Percentiles rank a stretch among this genome's conserved stretches.
Conservation (phyloP, 2,113 vertebrate genomes). For the Grus americana region DNA sequence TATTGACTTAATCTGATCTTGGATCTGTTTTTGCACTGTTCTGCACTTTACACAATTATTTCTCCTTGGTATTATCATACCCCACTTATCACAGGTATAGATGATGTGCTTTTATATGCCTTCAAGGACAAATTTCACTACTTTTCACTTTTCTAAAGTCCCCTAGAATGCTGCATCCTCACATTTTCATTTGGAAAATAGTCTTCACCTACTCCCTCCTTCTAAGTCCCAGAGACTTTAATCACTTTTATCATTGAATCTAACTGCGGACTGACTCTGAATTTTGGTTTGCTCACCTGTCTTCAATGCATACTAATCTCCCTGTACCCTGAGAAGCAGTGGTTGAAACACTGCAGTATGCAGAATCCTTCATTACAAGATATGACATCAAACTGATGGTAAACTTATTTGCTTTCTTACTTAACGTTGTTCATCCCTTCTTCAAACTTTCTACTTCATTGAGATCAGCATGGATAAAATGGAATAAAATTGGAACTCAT, state of each 20-base stretch:
- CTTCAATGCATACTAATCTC: neutral
- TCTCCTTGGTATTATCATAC: neutral
- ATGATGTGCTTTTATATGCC: neutral
- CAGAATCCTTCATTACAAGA: neutral
- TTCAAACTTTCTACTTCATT: neutral
- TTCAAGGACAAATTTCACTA: neutral
- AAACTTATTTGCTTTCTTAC: neutral
- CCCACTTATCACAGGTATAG: neutral
- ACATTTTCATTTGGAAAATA: neutral
- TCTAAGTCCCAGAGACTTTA: neutral
- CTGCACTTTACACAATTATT: neutral
- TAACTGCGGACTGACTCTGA: neutral
- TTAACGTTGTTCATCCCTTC: neutral
- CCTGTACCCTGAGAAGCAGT: neutral
- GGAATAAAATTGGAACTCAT: neutral
- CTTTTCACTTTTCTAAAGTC: neutral
- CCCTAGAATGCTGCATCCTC: neutral
- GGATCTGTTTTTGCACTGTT: neutral
- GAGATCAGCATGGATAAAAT: neutral
- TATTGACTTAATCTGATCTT: neutral
- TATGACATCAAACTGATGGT: neutral
- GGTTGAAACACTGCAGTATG: neutral
- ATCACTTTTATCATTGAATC: neutral
- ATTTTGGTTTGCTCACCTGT: neutral
- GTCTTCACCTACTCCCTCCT: neutral